Conservation (phyloP, 2,888 invertebrate genomes). For the Xiphydria camelus region DNA sequence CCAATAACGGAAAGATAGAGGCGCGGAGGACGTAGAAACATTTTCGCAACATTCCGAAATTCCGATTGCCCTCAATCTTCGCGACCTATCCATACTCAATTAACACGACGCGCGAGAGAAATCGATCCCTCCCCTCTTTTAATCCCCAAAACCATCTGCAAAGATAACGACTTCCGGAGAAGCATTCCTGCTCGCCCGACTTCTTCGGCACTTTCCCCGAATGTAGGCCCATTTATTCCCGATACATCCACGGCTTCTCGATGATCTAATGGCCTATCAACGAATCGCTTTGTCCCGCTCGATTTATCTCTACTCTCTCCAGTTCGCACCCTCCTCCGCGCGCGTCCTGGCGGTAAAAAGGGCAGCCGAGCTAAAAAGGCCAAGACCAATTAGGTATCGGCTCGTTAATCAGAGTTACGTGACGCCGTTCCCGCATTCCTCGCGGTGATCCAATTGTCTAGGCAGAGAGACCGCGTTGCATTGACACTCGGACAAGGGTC, state of each 20-base stretch:
- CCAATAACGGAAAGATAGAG: too few relatives aligned
- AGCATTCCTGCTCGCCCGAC: too few relatives aligned
- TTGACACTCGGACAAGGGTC: conserved; percentile 40
- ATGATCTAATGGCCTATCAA: conserved; percentile 12
- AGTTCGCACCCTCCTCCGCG: not conserved
- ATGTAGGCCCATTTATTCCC: conserved; percentile 1
- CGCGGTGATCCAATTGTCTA: conserved; percentile 17
- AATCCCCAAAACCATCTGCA: too few relatives aligned
- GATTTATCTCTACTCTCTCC: conserved; percentile 12
- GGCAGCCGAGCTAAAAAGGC: conserved; percentile 8
- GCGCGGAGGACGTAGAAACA: too few relatives aligned
- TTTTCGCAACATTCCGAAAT: too few relatives aligned
- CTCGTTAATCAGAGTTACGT: conserved; percentile 17
- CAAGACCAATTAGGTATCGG: conserved; percentile 14
- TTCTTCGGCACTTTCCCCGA: not conserved
- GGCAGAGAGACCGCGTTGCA: conserved; percentile 21
- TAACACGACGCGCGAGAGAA: too few relatives aligned
- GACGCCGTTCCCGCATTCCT: conserved; percentile 5
- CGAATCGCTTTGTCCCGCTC: conserved; percentile 10
- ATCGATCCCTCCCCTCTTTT: too few relatives aligned
- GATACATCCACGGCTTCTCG: conserved; percentile 5
- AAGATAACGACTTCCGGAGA: too few relatives aligned
- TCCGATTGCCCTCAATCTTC: too few relatives aligned
- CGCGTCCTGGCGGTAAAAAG: not conserved
- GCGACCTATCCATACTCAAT: too few relatives aligned